Evolutionary conservation across 2,113 vertebrate genomes (phyloP), one percentile per base, ranked within the genome.

Genomic region (Leptobrachium ailaonicum): DNA sequence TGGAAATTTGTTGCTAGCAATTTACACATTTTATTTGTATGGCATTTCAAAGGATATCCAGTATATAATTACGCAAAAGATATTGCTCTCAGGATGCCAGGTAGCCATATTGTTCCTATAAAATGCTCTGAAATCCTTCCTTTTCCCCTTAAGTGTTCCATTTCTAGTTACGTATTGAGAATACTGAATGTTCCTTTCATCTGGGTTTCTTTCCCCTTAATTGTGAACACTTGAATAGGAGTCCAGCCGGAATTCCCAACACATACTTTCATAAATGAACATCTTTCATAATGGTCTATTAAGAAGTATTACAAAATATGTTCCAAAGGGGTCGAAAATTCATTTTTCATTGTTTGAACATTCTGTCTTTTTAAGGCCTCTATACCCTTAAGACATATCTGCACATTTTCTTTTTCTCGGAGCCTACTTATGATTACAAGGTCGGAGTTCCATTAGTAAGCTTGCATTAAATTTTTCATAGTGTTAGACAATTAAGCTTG

Each of bases 381-480:
- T 73, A 56, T 73, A 71, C 77, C 70, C 63, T 80, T 66, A 80
- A 80, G 71, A 74, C 64, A 58, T 74, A 73, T 75, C 66, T 47
- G 41, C 72, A 53, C 10, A 50, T 58, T 44, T 20, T 80, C 64
- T 43, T 63, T 7, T 71, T 71, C 60, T 71, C 68, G 50, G 41
- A 72, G 69, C 44, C 69, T 66, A 53, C 69, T 79, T 79, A 64
- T 73, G 47, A 32, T 80, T 80, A 60, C 71, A 80, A 58, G 78
- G 71, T 63, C 79, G 60, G 71, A n/a, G 12, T n/a, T 81, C 79
- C 54, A 75, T 81, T 75, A 74, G 53, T 40, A 62, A 75, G 72
- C 79, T 64, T 41, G 64, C 71, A 81, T 81, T 81, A 68, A 40
- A 75, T 81, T 81, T 81, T 81, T 75, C 79, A 81, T 69, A 62